Conservation (phyloP, 2,888 invertebrate species). For the Halictus ligatus region DNA sequence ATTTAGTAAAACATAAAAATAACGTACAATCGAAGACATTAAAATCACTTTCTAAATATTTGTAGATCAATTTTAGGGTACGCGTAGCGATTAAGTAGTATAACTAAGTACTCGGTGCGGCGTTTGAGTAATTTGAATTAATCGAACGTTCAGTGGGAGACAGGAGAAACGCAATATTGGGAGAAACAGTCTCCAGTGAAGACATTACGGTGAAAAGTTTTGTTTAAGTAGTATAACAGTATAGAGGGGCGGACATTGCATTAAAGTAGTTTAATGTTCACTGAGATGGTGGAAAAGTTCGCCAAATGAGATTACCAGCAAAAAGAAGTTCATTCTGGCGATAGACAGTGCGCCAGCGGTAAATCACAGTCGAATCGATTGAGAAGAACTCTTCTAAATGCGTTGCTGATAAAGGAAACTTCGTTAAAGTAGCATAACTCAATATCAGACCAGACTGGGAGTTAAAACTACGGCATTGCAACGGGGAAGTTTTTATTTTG, state of each 20-base stretch:
- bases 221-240: neutral
- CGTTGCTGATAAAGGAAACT: slow-evolving; percentile 29
- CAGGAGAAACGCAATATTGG: neutral
- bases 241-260: neutral
- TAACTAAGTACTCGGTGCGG: neutral
- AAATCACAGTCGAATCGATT: slow-evolving; percentile 41
- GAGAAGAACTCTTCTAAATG: slow-evolving; percentile 14
- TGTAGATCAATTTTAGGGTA: neutral
- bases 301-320: neutral
- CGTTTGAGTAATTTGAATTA: neutral
- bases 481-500: neutral
- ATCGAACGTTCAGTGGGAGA: neutral
- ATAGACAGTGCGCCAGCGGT: slow-evolving; percentile 17
- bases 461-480: neutral
- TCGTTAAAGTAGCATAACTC: slow-evolving; percentile 34
- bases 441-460: neutral
- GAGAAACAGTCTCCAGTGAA: neutral
- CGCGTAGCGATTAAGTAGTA: neutral
- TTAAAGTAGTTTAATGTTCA: neutral
- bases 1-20: neutral
- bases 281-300: neutral
- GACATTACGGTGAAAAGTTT: neutral
- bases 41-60: neutral
- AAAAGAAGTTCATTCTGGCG: neutral
- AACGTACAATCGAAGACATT: neutral